These are phyloP conservation scores for Brachionus plicatilis DNA, from an alignment of 1,140 invertebrate genomes.

Conservation along the genomic window DNA sequence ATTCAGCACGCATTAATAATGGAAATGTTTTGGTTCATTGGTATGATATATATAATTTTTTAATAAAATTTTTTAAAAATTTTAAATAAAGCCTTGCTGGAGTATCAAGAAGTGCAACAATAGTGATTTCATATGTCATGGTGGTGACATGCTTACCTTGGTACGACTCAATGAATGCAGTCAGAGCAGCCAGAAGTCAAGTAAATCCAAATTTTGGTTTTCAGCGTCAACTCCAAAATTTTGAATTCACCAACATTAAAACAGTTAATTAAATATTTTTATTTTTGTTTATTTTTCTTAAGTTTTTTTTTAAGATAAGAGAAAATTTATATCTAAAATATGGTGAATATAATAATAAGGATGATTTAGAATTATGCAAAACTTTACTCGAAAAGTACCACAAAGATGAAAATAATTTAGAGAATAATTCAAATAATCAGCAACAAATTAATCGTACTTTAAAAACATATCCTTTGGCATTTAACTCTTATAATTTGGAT, in stretches of 20 bases:
- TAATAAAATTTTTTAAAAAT: not conserved
- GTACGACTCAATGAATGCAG: conserved; percentile 85
- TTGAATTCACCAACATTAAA: conserved; percentile 60
- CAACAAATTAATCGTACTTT: not conserved
- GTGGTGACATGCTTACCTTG: conserved; percentile 80
- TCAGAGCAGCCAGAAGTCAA: conserved; percentile 76
- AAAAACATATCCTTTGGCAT: conserved; percentile 30
- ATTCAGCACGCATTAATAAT: conserved; percentile 75
- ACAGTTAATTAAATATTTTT: not conserved
- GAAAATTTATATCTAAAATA: conserved; percentile 4
- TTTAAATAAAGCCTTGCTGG: conserved; percentile 71
- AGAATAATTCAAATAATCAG: not conserved
- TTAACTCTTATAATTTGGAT: conserved; percentile 35
- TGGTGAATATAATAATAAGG: not conserved
- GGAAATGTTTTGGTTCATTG: conserved; percentile 91
- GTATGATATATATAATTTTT: conserved; percentile 59
- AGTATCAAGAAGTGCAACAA: conserved; percentile 88
- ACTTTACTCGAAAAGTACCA: not conserved
- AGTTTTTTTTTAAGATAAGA: not conserved
- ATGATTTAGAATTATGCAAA: not conserved
- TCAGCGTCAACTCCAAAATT: conserved; percentile 84
- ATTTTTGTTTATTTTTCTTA: not conserved
- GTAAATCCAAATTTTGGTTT: conserved; percentile 93
- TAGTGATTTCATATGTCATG: conserved; percentile 90
- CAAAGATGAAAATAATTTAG: not conserved